Conservation (phyloP, 2,888 invertebrate genomes). For the Noctua comes region DNA sequence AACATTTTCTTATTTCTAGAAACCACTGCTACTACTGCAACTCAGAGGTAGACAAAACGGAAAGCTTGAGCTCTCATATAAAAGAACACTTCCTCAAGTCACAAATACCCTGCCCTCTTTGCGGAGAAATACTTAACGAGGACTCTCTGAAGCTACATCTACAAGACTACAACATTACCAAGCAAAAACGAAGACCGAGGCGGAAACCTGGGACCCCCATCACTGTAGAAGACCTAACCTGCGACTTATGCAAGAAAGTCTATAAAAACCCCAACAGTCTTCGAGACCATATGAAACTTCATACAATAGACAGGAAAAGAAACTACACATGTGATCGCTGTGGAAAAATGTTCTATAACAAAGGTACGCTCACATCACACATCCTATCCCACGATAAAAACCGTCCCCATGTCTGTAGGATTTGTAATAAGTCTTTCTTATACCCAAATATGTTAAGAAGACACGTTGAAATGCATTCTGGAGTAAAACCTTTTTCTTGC, state of each 20-base stretch:
- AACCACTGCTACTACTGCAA: slow-evolving; percentile 79
- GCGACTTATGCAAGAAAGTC: slow-evolving; percentile 82
- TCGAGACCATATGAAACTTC: slow-evolving; percentile 90
- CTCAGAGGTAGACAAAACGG: slow-evolving; percentile 63
- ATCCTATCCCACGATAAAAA: slow-evolving; percentile 85
- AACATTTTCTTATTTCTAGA: slow-evolving; percentile 69
- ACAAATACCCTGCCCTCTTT: slow-evolving; percentile 77
- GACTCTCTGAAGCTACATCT: slow-evolving; percentile 78
- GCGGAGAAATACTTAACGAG: slow-evolving; percentile 82
- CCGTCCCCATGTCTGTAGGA: slow-evolving; percentile 83
- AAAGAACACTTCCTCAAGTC: slow-evolving; percentile 76
- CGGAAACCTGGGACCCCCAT: slow-evolving; percentile 83
- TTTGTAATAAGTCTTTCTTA: slow-evolving; percentile 85
- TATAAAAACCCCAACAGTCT: slow-evolving; percentile 80
- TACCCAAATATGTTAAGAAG: slow-evolving; percentile 85
- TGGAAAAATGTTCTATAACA: slow-evolving; percentile 86
- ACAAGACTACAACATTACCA: slow-evolving; percentile 74
- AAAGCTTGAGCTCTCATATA: slow-evolving; percentile 71
- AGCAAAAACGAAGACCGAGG: slow-evolving; percentile 77
- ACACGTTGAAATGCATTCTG: slow-evolving; percentile 87
- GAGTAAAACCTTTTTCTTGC: slow-evolving; percentile 84
- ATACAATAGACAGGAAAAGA: slow-evolving; percentile 85
- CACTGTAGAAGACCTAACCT: slow-evolving; percentile 83
- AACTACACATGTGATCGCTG: slow-evolving; percentile 87
- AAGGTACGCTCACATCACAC: slow-evolving; percentile 85